Conservation (phyloP, 2,888 invertebrate species). For the Hirtodrosophila alboralis region DNA sequence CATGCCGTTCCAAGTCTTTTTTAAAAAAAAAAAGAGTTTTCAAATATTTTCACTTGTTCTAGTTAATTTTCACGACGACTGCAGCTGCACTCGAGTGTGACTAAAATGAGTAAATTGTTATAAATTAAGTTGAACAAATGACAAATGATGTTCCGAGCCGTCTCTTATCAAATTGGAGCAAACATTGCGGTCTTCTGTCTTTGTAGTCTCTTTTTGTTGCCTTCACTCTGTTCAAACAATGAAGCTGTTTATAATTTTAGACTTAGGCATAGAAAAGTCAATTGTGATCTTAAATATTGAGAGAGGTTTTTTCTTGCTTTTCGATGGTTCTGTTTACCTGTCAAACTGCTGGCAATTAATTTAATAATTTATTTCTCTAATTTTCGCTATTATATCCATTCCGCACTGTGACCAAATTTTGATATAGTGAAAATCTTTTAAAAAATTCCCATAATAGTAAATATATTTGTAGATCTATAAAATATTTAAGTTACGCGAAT, state of each 20-base stretch:
- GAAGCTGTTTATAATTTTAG: slow-evolving; percentile 3
- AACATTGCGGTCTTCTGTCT: slow-evolving; percentile 15
- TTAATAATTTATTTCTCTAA: no score
- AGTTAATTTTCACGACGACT: slow-evolving; percentile 29
- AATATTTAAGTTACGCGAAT: no score
- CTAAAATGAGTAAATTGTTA: slow-evolving; percentile 68
- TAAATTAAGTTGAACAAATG: slow-evolving; percentile 71
- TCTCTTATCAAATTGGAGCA: slow-evolving; percentile 68
- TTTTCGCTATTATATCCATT: no score
- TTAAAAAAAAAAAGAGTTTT: slow-evolving; percentile 9
- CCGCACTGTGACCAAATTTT: no score
- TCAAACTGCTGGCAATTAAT: no score
- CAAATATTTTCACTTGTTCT: slow-evolving; percentile 71
- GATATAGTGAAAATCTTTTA: no score
- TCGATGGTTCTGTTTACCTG: no score
- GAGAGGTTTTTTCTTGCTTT: no score
- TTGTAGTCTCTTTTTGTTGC: slow-evolving; percentile 10
- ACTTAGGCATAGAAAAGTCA: no score
- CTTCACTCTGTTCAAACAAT: background rate
- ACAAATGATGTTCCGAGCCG: slow-evolving; percentile 61
- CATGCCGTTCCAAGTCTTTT: slow-evolving; percentile 1
- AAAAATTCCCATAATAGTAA: no score
- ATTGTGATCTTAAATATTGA: no score
- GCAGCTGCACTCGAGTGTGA: slow-evolving; percentile 44
- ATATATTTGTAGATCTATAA: no score